Conservation (phyloP, 2,797 vertebrate species). For the Orestias chungarensis region DNA sequence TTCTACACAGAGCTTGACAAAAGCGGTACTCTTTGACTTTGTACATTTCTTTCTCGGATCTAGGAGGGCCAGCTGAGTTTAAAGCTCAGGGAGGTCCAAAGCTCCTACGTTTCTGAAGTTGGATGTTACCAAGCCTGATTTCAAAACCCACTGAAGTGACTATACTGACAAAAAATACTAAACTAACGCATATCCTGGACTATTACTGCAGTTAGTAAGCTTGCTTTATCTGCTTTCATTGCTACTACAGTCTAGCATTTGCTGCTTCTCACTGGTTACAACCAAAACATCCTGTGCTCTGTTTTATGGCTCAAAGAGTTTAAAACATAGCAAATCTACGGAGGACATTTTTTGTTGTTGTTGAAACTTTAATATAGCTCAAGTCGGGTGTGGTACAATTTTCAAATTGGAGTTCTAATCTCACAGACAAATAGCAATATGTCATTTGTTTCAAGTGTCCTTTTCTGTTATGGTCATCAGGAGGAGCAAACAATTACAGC, state of each 20-base stretch:
- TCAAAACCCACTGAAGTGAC: background rate
- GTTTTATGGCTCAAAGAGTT: background rate
- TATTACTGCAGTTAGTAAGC: background rate
- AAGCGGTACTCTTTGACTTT: background rate
- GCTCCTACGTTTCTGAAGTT: background rate
- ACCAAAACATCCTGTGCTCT: background rate
- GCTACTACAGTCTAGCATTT: background rate
- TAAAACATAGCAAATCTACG: background rate
- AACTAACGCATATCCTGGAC: too few species aligned
- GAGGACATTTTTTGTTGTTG: background rate
- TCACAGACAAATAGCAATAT: background rate
- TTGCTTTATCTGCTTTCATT: background rate
- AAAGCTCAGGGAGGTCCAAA: background rate
- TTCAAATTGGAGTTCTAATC: background rate
- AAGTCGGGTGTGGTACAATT: background rate
- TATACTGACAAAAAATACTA: background rate
- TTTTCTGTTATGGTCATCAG: background rate
- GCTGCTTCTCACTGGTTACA: background rate
- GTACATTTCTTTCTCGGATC: background rate
- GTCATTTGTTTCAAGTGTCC: background rate
- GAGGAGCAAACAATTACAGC: background rate
- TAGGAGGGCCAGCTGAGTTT: background rate
- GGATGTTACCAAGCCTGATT: too few species aligned
- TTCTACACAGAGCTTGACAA: background rate
- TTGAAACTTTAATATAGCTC: background rate